A percentile compares a stretch with the other conserved stretches of the same genome.
Conservation (phyloP, 2,888 invertebrate species). For the Lucinisca nassula region DNA sequence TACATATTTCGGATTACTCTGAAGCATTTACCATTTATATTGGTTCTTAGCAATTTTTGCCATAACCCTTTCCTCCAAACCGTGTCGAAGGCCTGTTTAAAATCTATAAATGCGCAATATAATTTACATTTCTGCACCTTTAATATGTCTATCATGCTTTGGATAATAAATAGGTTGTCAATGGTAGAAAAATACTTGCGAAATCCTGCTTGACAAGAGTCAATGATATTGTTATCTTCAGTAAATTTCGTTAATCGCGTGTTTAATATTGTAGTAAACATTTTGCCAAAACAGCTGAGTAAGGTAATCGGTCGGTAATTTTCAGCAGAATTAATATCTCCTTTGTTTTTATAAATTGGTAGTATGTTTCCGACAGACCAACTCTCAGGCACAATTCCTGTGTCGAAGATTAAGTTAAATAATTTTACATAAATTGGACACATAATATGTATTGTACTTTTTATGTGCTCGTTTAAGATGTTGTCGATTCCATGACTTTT, state of each 20-base stretch:
- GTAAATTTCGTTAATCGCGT: background rate
- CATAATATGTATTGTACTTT: background rate
- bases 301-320: conserved; percentile 32
- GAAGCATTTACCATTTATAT: conserved; percentile 42
- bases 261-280: conserved; percentile 19
- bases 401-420: conserved; percentile 26
- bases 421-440: background rate
- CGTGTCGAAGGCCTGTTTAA: conserved; percentile 41
- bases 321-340: conserved; percentile 1
- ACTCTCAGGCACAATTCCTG: conserved; percentile 1
- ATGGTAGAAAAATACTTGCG: conserved; percentile 24
- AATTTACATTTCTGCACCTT: conserved; percentile 14
- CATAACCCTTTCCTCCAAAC: conserved; percentile 31
- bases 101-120: conserved; percentile 34
- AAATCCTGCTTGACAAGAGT: conserved; percentile 35
- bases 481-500: background rate
- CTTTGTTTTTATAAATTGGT: conserved; percentile 36
- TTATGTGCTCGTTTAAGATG: conserved; percentile 21
- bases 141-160: conserved; percentile 16
- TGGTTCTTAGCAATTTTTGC: conserved; percentile 19
- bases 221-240: background rate
- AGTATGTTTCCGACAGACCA: conserved; percentile 9
- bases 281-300: conserved; percentile 17
- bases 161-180: conserved; percentile 34
- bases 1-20: conserved; percentile 25